These are phyloP conservation scores for Mesoligia furuncula DNA, from an alignment of 2,888 invertebrate genomes.

Conservation along the genomic window DNA sequence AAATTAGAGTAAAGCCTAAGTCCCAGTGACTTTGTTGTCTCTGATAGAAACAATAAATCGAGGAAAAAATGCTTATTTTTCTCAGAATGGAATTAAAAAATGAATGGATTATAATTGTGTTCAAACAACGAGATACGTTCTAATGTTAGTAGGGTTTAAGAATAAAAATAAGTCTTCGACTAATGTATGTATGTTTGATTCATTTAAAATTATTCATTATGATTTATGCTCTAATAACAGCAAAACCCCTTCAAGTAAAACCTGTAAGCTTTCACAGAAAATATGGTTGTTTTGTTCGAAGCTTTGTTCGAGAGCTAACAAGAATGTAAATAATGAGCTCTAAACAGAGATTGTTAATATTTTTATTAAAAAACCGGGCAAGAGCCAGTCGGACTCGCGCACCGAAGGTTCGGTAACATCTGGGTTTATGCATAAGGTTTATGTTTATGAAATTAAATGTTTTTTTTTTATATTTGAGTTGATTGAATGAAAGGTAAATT, in stretches of 20 bases:
- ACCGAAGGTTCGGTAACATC: too few relatives aligned
- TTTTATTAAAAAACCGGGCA: slow-evolving; percentile 8
- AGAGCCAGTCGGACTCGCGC: too few relatives aligned
- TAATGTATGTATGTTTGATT: neutral
- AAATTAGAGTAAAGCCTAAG: neutral
- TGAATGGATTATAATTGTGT: neutral
- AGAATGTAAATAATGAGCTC: slow-evolving; percentile 28
- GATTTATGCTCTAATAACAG: neutral
- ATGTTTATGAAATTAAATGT: too few relatives aligned
- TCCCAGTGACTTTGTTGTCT: neutral
- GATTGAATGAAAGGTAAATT: too few relatives aligned
- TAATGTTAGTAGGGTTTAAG: neutral
- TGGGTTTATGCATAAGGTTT: too few relatives aligned
- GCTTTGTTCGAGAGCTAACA: slow-evolving; percentile 26
- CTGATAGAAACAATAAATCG: too few relatives aligned
- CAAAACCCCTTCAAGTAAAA: neutral
- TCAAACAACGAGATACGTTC: neutral
- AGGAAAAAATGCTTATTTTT: neutral
- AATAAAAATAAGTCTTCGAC: neutral
- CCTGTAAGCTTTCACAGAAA: slow-evolving; percentile 9
- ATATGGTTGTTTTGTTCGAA: neutral
- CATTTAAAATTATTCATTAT: neutral
- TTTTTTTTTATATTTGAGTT: too few relatives aligned
- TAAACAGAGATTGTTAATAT: slow-evolving; percentile 10
- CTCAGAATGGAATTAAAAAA: neutral